phyloP scores from a whole-genome alignment of 2,797 vertebrate species.

The Aratinga solstitialis region DNA sequence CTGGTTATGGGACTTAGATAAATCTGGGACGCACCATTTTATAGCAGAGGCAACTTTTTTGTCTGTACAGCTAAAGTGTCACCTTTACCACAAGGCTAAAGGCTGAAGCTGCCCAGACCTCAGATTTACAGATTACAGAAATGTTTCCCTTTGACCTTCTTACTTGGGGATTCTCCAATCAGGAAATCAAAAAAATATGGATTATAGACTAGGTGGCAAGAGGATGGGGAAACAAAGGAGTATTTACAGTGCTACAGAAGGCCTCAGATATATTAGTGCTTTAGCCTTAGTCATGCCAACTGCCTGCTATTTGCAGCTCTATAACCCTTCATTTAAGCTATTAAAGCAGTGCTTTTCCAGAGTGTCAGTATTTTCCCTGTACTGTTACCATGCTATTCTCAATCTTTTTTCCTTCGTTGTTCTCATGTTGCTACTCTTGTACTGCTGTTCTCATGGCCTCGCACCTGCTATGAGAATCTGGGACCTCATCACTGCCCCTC shows the following conservation, averaged over 20 bases:
- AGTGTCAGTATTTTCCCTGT: neutral
- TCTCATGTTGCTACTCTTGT: neutral
- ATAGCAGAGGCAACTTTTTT: neutral
- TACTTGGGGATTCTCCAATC: neutral
- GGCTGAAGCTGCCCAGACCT: neutral
- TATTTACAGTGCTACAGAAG: neutral
- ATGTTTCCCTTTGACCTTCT: neutral
- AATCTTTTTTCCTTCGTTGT: neutral
- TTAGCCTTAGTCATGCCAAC: neutral
- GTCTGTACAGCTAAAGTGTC: neutral
- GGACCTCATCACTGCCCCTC: neutral
- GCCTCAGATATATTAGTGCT: neutral
- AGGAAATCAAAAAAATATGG: neutral
- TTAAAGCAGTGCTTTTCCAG: neutral
- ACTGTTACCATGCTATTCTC: neutral
- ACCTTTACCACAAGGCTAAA: neutral
- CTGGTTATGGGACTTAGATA: neutral
- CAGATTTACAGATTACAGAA: neutral
- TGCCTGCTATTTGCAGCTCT: neutral
- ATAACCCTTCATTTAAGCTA: neutral
- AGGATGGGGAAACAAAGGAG: neutral
- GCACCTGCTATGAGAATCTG: neutral
- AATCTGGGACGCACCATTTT: neutral
- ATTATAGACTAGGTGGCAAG: neutral
- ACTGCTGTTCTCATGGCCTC: neutral